Conservation (phyloP, 2,797 vertebrate genomes). For the Threskiornis aethiopicus region DNA sequence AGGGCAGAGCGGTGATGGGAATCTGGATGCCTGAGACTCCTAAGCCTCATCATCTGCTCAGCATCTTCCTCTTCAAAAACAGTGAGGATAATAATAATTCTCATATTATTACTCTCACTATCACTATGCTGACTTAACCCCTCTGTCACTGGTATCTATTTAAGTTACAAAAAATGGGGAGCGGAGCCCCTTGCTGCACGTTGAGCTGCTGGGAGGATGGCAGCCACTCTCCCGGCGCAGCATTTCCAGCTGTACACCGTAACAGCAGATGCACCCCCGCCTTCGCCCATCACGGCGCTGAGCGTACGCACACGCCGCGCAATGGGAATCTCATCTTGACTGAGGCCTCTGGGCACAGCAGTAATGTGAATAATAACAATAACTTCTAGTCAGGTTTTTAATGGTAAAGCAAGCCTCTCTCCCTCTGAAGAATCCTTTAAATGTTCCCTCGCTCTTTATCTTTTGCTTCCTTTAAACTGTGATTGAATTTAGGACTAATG, state of each 20-base stretch:
- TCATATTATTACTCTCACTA: background rate
- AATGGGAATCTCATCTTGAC: background rate
- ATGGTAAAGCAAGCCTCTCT: background rate
- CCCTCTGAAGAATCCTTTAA: constrained; percentile 22
- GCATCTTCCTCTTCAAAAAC: background rate
- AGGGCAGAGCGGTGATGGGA: background rate
- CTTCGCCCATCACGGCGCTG: fast-evolving
- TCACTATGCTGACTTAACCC: background rate
- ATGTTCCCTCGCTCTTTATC: constrained; percentile 24
- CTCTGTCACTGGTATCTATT: background rate
- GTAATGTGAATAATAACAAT: background rate
- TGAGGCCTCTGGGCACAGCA: background rate
- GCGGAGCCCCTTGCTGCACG: background rate
- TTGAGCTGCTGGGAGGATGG: background rate
- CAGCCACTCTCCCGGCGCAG: fast-evolving
- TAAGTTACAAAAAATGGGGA: background rate
- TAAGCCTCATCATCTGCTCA: background rate
- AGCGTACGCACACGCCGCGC: fast-evolving
- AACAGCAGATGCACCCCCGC: background rate
- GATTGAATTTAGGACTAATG: constrained; percentile 65
- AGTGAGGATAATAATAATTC: too few species aligned
- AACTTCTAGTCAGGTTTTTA: background rate
- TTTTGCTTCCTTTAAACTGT: constrained; percentile 43
- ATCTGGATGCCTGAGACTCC: background rate
- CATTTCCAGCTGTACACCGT: background rate